Percentiles rank a stretch among this genome's conserved stretches.
phyloP scores from a whole-genome alignment of 2,113 vertebrate genomes.

The Otolemur garnettii region DNA sequence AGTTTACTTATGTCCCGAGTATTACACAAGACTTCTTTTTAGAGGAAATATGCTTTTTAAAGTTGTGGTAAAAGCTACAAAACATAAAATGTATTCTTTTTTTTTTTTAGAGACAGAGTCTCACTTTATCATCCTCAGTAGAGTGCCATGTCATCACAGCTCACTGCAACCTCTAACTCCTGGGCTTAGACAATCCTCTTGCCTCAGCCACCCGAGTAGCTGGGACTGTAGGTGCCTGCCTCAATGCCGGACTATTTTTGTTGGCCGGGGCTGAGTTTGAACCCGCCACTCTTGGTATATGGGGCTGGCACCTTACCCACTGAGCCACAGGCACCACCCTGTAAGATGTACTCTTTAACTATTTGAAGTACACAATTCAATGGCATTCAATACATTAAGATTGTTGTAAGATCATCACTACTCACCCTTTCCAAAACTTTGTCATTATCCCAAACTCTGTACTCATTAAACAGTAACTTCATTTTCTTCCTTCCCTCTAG shows the following conservation, averaged over 20 bases:
- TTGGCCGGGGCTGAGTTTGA: too few relatives aligned
- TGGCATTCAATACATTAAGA: background rate
- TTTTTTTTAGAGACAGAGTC: too few relatives aligned
- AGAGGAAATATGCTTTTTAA: background rate
- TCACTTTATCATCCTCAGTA: too few relatives aligned
- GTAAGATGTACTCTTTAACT: background rate
- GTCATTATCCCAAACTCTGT: background rate
- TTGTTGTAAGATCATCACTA: background rate
- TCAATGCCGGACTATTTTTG: too few relatives aligned
- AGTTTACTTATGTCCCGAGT: background rate
- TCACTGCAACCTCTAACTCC: too few relatives aligned
- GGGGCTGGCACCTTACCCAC: too few relatives aligned
- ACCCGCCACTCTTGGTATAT: too few relatives aligned
- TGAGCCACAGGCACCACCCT: too few relatives aligned
- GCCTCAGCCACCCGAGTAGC: too few relatives aligned
- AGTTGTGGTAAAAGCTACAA: background rate
- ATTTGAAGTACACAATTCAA: background rate
- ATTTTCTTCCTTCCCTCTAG: background rate
- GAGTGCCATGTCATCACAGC: too few relatives aligned
- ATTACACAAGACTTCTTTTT: background rate
- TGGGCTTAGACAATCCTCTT: too few relatives aligned
- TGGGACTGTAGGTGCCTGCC: too few relatives aligned
- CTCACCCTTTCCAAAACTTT: background rate
- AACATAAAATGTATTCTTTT: background rate
- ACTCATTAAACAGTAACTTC: background rate